Evolutionary conservation across 2,888 invertebrate species (phyloP).

Genomic region (Halocaridina rubra): DNA sequence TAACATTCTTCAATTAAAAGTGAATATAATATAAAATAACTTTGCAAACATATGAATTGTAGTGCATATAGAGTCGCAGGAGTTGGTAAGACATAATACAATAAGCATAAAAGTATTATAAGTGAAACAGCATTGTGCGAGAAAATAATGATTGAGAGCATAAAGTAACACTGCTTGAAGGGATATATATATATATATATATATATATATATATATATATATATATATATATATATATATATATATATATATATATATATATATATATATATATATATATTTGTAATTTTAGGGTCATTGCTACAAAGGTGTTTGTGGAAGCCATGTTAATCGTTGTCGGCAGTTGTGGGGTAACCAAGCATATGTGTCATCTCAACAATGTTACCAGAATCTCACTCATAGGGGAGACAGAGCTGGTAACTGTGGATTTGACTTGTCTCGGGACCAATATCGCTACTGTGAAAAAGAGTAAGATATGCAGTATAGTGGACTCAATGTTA

Average conservation of each 20-base stretch:
- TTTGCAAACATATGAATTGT: too few species aligned
- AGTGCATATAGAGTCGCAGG: too few species aligned
- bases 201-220: not conserved
- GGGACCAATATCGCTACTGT: not conserved
- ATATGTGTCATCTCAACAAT: constrained; percentile 81
- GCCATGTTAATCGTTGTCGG: constrained; percentile 90
- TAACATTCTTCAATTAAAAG: too few species aligned
- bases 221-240: not conserved
- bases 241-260: too few species aligned
- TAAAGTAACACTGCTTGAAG: not conserved
- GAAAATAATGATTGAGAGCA: not conserved
- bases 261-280: too few species aligned
- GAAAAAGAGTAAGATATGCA: not conserved
- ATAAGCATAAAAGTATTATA: not conserved
- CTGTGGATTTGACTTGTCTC: constrained; percentile 76
- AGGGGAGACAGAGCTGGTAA: constrained; percentile 87
- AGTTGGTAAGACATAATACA: too few species aligned
- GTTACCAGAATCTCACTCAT: constrained; percentile 82
- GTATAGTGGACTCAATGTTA: not conserved
- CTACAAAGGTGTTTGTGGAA: constrained; percentile 87
- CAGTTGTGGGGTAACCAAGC: constrained; percentile 94
- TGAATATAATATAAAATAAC: too few species aligned
- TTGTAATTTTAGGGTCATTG: constrained; percentile 88
- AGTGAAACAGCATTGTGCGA: not conserved
- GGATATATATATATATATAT: not conserved